Base-by-base conservation (phyloP, 2,888 invertebrate species). In the Pachymerium ferrugineum region DNA sequence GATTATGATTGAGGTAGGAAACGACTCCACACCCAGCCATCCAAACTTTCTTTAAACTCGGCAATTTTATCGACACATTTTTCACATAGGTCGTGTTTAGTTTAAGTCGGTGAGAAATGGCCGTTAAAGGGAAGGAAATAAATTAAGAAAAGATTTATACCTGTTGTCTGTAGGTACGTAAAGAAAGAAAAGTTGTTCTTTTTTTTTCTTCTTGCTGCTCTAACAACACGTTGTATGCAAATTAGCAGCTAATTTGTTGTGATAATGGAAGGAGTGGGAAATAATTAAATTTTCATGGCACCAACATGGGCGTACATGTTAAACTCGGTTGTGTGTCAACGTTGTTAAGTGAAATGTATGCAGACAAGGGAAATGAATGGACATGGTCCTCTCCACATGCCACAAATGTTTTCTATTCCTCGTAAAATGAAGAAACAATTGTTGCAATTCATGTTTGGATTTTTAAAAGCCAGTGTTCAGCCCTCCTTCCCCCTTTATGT, bases 211-310 rank as follows among this genome's bases (percentile, higher is more conserved):
- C 22, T 54, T 54, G 22, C 16, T 4, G 22, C 19, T n/a, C n/a
- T n/a, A n/a, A n/a, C n/a, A n/a, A n/a, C n/a, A n/a, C 22, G 19
- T 12, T 54, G 47, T 54, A 54, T 54, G 22, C 47, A 54, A 54
- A 54, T 54, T 54, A 54, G 47, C 19, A 54, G 47, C n/a, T 54
- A 54, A 54, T 54, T 54, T 54, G 47, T 54, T 54, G 47, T 54
- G 47, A 54, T 54, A 54, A 54, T 54, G 47, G 47, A 54, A 54
- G 16, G 47, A 54, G n/a, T 14, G 47, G 22, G 47, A 54, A 54
- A 54, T 54, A 54, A 54, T 54, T 54, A 54, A 54, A 54, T 54
- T 54, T 54, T 54, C 47, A 54, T 54, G 47, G 19, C 47, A 14
- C 47, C 19, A 47, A 47, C 47, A 47, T 47, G 47, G 47, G 47